These are phyloP conservation scores for Leptopterna dolabrata DNA, from an alignment of 2,888 invertebrate species.

Conservation along the genomic window DNA sequence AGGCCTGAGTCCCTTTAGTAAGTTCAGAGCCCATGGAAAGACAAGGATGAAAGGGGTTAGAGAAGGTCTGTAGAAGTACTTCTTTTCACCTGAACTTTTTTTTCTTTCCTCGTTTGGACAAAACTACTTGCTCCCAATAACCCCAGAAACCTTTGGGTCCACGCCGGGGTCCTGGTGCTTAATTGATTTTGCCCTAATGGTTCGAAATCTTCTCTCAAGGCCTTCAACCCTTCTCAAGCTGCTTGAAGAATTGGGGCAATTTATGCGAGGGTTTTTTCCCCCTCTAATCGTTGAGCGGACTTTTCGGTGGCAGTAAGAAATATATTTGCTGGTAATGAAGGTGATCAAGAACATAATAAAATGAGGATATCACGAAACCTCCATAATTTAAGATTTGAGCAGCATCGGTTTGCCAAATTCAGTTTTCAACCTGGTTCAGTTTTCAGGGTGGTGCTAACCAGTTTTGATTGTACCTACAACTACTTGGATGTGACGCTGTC, in stretches of 20 bases:
- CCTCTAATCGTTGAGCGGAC: neutral
- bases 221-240: neutral
- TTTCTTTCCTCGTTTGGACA: neutral
- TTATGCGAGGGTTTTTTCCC: neutral
- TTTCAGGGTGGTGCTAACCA: no score
- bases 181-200: slow-evolving; percentile 7
- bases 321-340: neutral
- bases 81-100: neutral
- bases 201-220: neutral
- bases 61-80: neutral
- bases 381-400: no score
- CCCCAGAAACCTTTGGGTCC: neutral
- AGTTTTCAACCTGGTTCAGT: no score
- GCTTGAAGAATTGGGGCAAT: neutral
- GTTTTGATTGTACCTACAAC: no score
- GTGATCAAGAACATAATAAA: neutral
- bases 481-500: no score
- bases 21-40: neutral
- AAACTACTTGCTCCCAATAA: neutral
- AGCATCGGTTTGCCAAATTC: no score
- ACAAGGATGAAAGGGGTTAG: slow-evolving; percentile 8
- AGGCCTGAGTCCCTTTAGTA: neutral
- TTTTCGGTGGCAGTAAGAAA: neutral
- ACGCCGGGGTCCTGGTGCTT: neutral
- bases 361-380: no score